Evolutionary conservation across 2,113 vertebrate genomes (phyloP), one percentile per base, ranked within the genome.

Genomic region (Anser brachyrhynchus): DNA sequence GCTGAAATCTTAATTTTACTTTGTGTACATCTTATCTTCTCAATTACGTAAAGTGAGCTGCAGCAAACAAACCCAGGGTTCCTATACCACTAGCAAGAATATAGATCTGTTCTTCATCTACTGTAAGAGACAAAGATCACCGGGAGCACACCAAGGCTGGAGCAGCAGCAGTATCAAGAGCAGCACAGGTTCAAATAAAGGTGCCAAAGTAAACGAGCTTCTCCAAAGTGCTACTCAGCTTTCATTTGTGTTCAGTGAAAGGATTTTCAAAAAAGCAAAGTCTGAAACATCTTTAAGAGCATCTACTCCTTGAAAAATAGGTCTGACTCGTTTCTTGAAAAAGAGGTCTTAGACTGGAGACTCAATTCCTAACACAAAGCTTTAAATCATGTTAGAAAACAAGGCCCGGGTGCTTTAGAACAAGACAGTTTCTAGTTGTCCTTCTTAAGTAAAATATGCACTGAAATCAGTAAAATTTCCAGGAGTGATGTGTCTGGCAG

Each of bases 181-280:
- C 57, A 77, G 39, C 35, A 21, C 19, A 41, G 23, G 31, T 69
- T 58, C 10, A 26, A 54, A 33, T 23, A 21, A 59, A 20, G 20
- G 5, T 12, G 12, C 13, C 58, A 51, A 21, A 84, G 23, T 10
- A 65, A 72, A 51, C 8, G 15, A 55, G 25, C 7, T 10, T 31
- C 31, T 17, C 2, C 0, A 4, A 39, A 49, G 54, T 0, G 13
- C 19, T 28, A 25, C 43, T 20, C 18, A 4, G 33, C 19, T 37
- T 44, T 58, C 41, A 17, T 20, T 15, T 13, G 17, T 31, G 78
- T 26, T 52, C 78, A 18, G 39, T 3, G 64, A 29, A 67, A 72
- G 25, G 29, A 10, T 31, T 44, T 49, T 20, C 15, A 65, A 49
- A 76, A 58, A 26, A 54, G 7, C 15, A 4, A 52, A 88, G 59